These are phyloP conservation scores for Octopus sinensis DNA, from an alignment of 1,140 invertebrate species.

Conservation along the genomic window DNA sequence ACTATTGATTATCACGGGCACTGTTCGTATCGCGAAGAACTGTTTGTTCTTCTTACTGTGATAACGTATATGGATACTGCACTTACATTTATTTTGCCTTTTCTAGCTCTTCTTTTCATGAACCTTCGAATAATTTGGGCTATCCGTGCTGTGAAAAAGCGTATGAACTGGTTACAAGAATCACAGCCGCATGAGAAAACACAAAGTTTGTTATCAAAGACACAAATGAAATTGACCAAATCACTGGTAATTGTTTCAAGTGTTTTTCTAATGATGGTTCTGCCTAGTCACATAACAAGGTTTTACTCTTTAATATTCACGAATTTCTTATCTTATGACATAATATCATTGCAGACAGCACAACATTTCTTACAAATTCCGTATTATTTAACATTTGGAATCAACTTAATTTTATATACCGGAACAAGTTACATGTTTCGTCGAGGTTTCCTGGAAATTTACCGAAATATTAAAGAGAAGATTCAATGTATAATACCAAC, in stretches of 20 bases:
- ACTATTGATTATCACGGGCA: constrained; percentile 21
- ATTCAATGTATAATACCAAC: too few species aligned
- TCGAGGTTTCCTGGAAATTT: not conserved
- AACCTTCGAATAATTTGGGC: constrained; percentile 51
- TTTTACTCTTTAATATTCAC: constrained; percentile 44
- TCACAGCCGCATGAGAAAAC: constrained; percentile 18
- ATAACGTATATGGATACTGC: constrained; percentile 64
- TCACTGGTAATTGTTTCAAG: constrained; percentile 79
- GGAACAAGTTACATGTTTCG: constrained; percentile 29
- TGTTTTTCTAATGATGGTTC: constrained; percentile 75
- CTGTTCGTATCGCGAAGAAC: constrained; percentile 22
- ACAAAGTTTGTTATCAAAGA: constrained; percentile 45
- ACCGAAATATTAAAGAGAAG: not conserved
- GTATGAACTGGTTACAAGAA: constrained; percentile 26
- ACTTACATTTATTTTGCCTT: constrained; percentile 61
- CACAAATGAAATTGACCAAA: constrained; percentile 73
- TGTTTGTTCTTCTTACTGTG: constrained; percentile 55
- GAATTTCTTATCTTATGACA: constrained; percentile 18
- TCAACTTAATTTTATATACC: constrained; percentile 81
- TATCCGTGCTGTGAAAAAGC: constrained; percentile 30
- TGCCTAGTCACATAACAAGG: constrained; percentile 62
- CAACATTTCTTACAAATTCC: constrained; percentile 44
- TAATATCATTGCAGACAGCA: constrained; percentile 24
- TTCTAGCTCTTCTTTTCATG: constrained; percentile 62
- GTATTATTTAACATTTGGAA: constrained; percentile 79